phyloP scores from a whole-genome alignment of 2,888 invertebrate species.

The Diabrotica balteata region DNA sequence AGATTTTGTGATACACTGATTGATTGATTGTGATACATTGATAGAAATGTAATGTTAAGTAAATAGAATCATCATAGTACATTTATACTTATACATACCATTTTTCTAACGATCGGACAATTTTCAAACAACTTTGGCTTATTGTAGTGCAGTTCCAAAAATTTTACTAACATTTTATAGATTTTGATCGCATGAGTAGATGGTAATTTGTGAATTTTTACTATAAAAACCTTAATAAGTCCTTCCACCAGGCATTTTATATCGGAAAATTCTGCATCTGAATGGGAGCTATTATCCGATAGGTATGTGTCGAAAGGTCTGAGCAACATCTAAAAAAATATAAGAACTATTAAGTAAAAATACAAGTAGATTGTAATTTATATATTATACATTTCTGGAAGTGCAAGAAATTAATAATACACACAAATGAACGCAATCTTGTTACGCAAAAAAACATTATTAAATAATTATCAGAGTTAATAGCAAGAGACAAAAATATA shows the following conservation, averaged over 20 bases:
- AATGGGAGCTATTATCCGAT: conserved; percentile 53
- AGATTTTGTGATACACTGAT: no score
- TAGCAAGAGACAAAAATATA: no score
- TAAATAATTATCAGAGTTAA: no score
- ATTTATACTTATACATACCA: conserved; percentile 60
- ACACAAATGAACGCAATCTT: no score
- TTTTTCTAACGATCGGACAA: conserved; percentile 68
- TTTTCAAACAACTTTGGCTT: conserved; percentile 73
- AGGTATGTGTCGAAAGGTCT: conserved; percentile 70
- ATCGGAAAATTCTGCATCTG: conserved; percentile 71
- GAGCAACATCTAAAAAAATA: conserved; percentile 45
- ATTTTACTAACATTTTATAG: conserved; percentile 79
- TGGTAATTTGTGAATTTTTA: conserved; percentile 79
- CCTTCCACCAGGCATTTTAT: conserved; percentile 74
- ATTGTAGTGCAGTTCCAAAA: conserved; percentile 81
- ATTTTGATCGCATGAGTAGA: conserved; percentile 81
- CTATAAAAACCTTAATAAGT: conserved; percentile 77
- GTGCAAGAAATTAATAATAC: no score
- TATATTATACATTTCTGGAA: no score
- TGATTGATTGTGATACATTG: no score
- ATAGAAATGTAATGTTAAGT: no score
- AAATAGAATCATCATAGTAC: no score
- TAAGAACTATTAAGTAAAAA: no score
- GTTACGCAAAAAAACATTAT: no score
- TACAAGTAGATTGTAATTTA: no score